These are phyloP conservation scores for Cotesia chilonis DNA, from an alignment of 1,140 invertebrate species.

Conservation along the genomic window DNA sequence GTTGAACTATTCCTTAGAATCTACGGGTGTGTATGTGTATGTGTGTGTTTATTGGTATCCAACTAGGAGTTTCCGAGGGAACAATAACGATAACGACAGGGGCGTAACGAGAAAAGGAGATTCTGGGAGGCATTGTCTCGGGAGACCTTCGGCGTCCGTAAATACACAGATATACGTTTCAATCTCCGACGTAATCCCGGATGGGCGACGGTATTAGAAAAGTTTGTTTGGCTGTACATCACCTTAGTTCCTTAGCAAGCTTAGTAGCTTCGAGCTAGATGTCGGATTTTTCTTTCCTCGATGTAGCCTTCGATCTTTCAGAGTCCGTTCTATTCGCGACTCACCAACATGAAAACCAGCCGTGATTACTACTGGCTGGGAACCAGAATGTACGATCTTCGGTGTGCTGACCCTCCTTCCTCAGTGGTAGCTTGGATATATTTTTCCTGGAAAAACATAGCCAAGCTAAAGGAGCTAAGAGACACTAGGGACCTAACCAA, in stretches of 20 bases:
- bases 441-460: conserved; percentile 43
- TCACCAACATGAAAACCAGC: conserved; percentile 18
- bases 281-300: conserved; percentile 9
- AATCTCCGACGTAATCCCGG: conserved; percentile 59
- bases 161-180: conserved; percentile 61
- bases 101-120: conserved; percentile 42
- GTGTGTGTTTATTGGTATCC: not conserved
- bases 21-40: not conserved
- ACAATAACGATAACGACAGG: conserved; percentile 25
- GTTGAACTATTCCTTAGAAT: not conserved
- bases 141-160: conserved; percentile 45
- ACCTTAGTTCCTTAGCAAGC: conserved; percentile 49
- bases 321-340: conserved; percentile 4
- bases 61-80: conserved; percentile 10
- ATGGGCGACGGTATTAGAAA: conserved; percentile 62
- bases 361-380: conserved; percentile 52
- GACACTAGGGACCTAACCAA: conserved; percentile 55
- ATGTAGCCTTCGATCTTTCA: conserved; percentile 31
- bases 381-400: conserved; percentile 53
- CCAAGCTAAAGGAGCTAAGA: conserved; percentile 50
- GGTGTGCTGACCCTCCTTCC: conserved; percentile 10
- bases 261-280: conserved; percentile 37
- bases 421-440: conserved; percentile 32
- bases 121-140: conserved; percentile 39
- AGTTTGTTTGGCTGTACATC: conserved; percentile 61